These are phyloP conservation scores for Ditula angustiorana DNA, from an alignment of 2,888 invertebrate species.

Conservation along the genomic window DNA sequence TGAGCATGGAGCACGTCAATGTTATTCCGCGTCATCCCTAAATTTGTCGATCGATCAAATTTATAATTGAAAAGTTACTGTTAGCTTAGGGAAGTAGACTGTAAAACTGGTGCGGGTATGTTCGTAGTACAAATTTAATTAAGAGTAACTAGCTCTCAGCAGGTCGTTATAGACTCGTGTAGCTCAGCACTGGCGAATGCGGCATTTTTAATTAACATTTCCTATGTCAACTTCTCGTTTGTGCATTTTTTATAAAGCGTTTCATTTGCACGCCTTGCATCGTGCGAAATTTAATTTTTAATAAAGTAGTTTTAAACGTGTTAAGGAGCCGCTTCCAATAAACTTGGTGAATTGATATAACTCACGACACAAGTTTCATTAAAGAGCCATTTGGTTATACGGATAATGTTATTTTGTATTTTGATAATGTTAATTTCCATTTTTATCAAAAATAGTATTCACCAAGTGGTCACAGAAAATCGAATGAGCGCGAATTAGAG, in stretches of 20 bases:
- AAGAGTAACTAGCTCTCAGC: constrained; percentile 32
- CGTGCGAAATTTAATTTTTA: constrained; percentile 16
- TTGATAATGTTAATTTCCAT: no score
- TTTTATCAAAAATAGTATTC: no score
- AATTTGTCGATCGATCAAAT: constrained; percentile 41
- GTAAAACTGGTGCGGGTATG: constrained; percentile 27
- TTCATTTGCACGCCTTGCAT: constrained; percentile 16
- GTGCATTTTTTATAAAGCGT: constrained; percentile 35
- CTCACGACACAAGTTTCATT: no score
- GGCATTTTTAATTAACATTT: constrained; percentile 43
- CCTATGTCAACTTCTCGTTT: constrained; percentile 40
- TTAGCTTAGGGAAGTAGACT: constrained; percentile 45
- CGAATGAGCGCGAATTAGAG: no score
- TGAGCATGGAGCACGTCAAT: neutral
- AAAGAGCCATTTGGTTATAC: no score
- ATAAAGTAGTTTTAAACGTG: constrained; percentile 24
- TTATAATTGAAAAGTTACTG: constrained; percentile 55
- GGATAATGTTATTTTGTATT: no score
- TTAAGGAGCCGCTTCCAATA: neutral
- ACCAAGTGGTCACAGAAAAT: no score
- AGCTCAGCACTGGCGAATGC: constrained; percentile 24
- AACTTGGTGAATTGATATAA: neutral
- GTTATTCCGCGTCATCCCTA: constrained; percentile 3
- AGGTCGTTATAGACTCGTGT: constrained; percentile 27
- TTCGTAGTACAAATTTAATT: constrained; percentile 46